These are phyloP conservation scores for Ethmia dodecea DNA, from an alignment of 2,888 invertebrate species.

Conservation along the genomic window DNA sequence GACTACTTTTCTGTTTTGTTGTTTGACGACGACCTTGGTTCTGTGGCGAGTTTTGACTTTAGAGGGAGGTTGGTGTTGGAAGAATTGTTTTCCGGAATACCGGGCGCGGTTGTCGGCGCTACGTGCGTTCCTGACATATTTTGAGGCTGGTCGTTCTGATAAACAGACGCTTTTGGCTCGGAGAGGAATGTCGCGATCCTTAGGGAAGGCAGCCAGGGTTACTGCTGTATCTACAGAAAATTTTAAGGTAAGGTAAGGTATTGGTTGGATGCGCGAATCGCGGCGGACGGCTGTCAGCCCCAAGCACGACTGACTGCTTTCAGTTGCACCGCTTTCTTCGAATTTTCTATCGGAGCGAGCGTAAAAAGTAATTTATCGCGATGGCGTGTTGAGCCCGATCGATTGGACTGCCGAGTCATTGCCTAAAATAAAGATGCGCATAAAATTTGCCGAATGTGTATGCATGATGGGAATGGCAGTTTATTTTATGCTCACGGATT, in stretches of 20 bases:
- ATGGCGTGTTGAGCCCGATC: slow-evolving; percentile 64
- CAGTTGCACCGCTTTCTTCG: slow-evolving; percentile 46
- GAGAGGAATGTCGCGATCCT: slow-evolving; percentile 43
- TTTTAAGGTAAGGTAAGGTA: no score
- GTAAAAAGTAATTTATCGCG: slow-evolving; percentile 70
- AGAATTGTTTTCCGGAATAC: slow-evolving; percentile 41
- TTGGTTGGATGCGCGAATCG: slow-evolving; percentile 19
- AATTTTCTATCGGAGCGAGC: slow-evolving; percentile 43
- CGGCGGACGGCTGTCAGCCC: slow-evolving; percentile 35
- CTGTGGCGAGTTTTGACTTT: slow-evolving; percentile 26
- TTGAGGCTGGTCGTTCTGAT: slow-evolving; percentile 50
- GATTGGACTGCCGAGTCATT: slow-evolving; percentile 48
- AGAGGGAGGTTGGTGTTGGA: slow-evolving; percentile 27
- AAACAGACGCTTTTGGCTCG: slow-evolving; percentile 61
- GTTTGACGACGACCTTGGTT: slow-evolving; percentile 41
- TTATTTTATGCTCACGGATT: slow-evolving; percentile 28
- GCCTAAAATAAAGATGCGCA: slow-evolving; percentile 63
- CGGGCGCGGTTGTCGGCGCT: slow-evolving; percentile 52
- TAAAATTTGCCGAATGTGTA: slow-evolving; percentile 55
- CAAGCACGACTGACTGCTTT: slow-evolving; percentile 48
- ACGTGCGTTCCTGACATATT: slow-evolving; percentile 47
- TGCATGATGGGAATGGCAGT: slow-evolving; percentile 41
- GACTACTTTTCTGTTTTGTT: slow-evolving; percentile 46
- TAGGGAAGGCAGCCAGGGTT: slow-evolving; percentile 39
- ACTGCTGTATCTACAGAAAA: no score